A percentile compares a stretch with the other conserved stretches of the same genome.
These are phyloP conservation scores for Excalfactoria chinensis DNA, from an alignment of 2,113 vertebrate genomes.

Conservation along the genomic window DNA sequence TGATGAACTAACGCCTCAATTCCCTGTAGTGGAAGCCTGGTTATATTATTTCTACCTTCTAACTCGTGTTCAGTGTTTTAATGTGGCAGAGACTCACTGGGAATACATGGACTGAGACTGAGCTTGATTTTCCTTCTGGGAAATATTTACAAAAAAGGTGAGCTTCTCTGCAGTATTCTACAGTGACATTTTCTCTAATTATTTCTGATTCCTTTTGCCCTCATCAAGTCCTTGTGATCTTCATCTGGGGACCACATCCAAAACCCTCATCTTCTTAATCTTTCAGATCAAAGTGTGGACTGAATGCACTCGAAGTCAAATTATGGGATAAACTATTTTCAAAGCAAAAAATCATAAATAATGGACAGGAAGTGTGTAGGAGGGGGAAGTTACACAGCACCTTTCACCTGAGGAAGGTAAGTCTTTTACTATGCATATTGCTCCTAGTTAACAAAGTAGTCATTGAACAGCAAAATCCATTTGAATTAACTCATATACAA, in stretches of 20 bases:
- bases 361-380: neutral
- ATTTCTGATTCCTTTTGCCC: conserved; percentile 23
- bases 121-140: conserved; percentile 41
- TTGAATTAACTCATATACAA: neutral
- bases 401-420: neutral
- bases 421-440: neutral
- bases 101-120: conserved; percentile 19
- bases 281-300: conserved; percentile 31
- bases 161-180: neutral
- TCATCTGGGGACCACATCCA: conserved; percentile 7
- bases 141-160: conserved; percentile 14
- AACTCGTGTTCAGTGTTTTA: conserved; percentile 12
- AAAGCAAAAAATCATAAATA: conserved; percentile 32
- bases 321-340: conserved; percentile 34
- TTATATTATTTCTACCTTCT: neutral
- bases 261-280: neutral
- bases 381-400: neutral
- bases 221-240: conserved; percentile 38
- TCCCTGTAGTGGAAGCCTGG: neutral
- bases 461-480: neutral
- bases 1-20: conserved; percentile 8
- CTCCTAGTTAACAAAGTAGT: neutral
- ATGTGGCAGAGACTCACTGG: conserved; percentile 7
- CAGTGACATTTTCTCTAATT: conserved; percentile 25
- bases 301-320: conserved; percentile 12